Conservation (phyloP, 2,797 vertebrate genomes). For the Tapirus indicus region DNA sequence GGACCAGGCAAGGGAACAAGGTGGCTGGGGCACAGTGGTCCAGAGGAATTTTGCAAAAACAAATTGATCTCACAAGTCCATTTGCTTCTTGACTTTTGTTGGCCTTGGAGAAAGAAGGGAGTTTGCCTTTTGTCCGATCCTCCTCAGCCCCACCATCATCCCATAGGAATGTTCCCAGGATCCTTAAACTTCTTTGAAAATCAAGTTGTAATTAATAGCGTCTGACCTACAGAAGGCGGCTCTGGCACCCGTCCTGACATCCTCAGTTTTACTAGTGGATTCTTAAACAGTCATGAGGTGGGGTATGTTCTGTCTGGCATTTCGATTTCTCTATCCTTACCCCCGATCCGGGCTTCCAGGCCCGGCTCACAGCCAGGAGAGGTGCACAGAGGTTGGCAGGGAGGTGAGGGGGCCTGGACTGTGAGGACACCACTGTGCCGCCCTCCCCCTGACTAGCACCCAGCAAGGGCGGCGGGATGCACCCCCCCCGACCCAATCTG, state of each 20-base stretch:
- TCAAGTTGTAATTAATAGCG: fast-evolving
- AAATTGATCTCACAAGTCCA: too few relatives aligned
- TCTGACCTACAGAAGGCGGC: fast-evolving
- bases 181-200: not conserved
- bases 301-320: fast-evolving
- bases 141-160: not conserved
- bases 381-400: not conserved
- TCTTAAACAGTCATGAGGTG: fast-evolving
- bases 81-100: not conserved
- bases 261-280: not conserved
- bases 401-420: not conserved
- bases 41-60: not conserved
- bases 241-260: fast-evolving
- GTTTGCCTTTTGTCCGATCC: not conserved
- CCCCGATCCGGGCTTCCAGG: not conserved
- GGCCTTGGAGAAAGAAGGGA: not conserved
- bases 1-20: fast-evolving
- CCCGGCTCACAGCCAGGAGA: not conserved
- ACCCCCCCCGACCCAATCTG: fast-evolving
- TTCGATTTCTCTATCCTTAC: fast-evolving
- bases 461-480: not conserved
- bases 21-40: not conserved
- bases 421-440: fast-evolving
- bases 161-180: fast-evolving
- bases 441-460: not conserved